Percentiles rank a stretch among this genome's conserved stretches.
phyloP scores from a whole-genome alignment of 2,113 vertebrate genomes.

The Sorex araneus region DNA sequence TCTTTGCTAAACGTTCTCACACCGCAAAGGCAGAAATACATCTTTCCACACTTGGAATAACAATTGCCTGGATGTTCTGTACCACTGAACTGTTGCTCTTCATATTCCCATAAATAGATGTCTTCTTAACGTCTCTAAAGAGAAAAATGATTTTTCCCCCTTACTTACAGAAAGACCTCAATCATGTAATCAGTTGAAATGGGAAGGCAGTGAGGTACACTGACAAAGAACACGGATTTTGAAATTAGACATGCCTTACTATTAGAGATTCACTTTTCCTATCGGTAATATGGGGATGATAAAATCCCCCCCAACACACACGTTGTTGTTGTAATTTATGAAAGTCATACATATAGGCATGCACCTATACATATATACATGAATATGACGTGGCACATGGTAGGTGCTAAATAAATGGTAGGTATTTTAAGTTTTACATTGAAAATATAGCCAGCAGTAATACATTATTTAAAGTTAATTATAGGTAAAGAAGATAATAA shows the following conservation, averaged over 20 bases:
- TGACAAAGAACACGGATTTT: conserved; percentile 1
- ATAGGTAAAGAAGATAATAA: not conserved
- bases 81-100: not conserved
- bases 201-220: not conserved
- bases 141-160: not conserved
- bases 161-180: not conserved
- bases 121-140: not conserved
- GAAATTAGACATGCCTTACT: not conserved
- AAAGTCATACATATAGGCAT: not conserved
- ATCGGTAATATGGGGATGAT: not conserved
- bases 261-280: not conserved
- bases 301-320: not conserved
- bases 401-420: conserved; percentile 10
- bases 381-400: not conserved
- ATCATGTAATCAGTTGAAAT: not conserved
- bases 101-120: conserved; percentile 2
- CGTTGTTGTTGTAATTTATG: not conserved
- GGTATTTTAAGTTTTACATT: conserved; percentile 9
- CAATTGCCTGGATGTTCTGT: conserved; percentile 3
- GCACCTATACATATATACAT: not conserved
- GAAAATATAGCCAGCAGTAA: conserved; percentile 6
- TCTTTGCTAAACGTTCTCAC: not conserved
- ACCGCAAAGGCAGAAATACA: not conserved
- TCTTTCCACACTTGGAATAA: not conserved
- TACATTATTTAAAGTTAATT: not conserved